phyloP scores from a whole-genome alignment of 2,113 vertebrate species.

The Oreochromis spilurus region DNA sequence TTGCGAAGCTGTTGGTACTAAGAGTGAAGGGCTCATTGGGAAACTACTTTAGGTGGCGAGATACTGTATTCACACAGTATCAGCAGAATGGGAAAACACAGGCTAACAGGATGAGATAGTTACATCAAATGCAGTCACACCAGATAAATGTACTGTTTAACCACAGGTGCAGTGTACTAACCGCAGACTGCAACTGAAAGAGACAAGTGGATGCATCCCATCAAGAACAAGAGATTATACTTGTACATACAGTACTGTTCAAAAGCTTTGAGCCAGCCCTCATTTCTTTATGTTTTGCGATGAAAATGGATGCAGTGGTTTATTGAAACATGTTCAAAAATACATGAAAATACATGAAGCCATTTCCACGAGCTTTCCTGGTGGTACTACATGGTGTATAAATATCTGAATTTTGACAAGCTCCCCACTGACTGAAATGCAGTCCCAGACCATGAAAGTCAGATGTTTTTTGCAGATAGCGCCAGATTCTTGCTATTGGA shows the following conservation, averaged over 20 bases:
- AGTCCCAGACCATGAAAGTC: background rate
- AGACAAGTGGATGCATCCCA: background rate
- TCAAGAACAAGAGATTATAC: background rate
- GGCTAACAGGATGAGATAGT: background rate
- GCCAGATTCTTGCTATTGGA: background rate
- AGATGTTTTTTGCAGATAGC: background rate
- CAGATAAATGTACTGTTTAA: background rate
- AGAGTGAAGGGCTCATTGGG: background rate
- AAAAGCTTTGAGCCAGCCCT: background rate
- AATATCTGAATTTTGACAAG: background rate
- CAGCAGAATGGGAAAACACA: background rate
- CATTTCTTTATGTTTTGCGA: background rate
- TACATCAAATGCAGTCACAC: background rate
- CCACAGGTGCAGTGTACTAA: background rate
- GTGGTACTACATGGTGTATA: background rate
- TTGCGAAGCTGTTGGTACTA: background rate
- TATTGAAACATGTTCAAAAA: background rate
- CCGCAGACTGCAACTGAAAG: background rate
- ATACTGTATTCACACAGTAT: background rate
- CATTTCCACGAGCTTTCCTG: background rate
- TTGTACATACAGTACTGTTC: background rate
- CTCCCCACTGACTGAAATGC: background rate
- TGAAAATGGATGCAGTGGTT: background rate
- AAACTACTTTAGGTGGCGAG: background rate
- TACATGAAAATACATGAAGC: background rate